phyloP scores from a whole-genome alignment of 2,888 invertebrate genomes.

The Yponomeuta evonymella region DNA sequence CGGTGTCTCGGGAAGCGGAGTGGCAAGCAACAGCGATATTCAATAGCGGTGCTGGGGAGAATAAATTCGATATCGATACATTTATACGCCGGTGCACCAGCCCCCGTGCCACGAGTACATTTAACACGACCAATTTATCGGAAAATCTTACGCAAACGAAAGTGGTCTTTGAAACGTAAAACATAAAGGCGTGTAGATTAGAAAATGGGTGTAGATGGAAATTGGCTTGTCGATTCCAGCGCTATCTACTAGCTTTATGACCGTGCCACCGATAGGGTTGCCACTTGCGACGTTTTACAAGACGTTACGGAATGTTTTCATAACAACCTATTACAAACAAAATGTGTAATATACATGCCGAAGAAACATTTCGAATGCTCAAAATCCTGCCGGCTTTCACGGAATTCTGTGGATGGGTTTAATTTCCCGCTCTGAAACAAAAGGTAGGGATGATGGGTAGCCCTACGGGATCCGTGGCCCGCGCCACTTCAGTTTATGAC shows the following conservation, averaged over 20 bases:
- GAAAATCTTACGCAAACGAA: not conserved
- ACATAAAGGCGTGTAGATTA: not conserved
- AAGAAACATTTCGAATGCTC: not conserved
- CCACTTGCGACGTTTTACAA: not conserved
- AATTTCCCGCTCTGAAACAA: not conserved
- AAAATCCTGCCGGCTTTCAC: not conserved
- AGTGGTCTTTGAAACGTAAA: not conserved
- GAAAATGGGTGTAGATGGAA: not conserved
- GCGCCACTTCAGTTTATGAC: slow-evolving; percentile 8
- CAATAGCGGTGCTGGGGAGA: not conserved
- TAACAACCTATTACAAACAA: not conserved
- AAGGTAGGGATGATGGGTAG: slow-evolving; percentile 2
- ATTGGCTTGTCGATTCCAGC: not conserved
- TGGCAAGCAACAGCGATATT: not conserved
- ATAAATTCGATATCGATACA: slow-evolving; percentile 15
- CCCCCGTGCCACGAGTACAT: not conserved
- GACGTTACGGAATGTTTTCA: no score
- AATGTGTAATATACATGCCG: not conserved
- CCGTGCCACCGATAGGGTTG: slow-evolving; percentile 5
- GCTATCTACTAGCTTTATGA: slow-evolving; percentile 9
- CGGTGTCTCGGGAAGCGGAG: not conserved
- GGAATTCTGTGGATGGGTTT: not conserved
- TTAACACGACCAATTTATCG: not conserved
- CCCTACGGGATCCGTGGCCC: not conserved
- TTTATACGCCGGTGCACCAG: slow-evolving; percentile 7